Conservation (phyloP, 2,113 vertebrate genomes). For the Oncorhynchus kisutch region DNA sequence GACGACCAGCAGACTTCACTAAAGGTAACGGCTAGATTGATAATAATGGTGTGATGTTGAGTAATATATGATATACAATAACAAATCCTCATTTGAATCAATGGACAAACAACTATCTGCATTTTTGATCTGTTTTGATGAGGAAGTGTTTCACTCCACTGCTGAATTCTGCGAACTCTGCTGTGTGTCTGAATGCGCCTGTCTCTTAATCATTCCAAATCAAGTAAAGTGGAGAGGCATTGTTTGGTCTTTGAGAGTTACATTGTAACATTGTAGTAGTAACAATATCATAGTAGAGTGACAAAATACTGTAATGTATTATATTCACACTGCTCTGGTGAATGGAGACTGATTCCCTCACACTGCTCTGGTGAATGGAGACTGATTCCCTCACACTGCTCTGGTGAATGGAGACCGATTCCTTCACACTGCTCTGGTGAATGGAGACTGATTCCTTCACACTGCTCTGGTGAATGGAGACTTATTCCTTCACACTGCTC, state of each 20-base stretch:
- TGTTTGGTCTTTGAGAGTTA: background rate
- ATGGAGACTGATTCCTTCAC: no score
- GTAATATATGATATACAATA: background rate
- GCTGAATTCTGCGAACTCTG: background rate
- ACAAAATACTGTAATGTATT: no score
- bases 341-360: no score
- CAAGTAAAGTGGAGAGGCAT: background rate
- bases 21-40: conserved; percentile 24
- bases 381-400: no score
- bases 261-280: background rate
- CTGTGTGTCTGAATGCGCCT: background rate
- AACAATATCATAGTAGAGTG: background rate
- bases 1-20: conserved; percentile 27
- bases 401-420: no score
- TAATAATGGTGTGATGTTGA: background rate
- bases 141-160: background rate
- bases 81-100: background rate
- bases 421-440: no score
- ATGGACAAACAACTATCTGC: background rate
- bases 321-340: no score
- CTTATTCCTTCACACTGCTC: no score
- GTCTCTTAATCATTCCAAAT: background rate
- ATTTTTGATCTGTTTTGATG: background rate
- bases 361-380: no score
- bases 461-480: no score